Base-by-base conservation (phyloP, 2,113 vertebrate genomes). In the Anser brachyrhynchus region DNA sequence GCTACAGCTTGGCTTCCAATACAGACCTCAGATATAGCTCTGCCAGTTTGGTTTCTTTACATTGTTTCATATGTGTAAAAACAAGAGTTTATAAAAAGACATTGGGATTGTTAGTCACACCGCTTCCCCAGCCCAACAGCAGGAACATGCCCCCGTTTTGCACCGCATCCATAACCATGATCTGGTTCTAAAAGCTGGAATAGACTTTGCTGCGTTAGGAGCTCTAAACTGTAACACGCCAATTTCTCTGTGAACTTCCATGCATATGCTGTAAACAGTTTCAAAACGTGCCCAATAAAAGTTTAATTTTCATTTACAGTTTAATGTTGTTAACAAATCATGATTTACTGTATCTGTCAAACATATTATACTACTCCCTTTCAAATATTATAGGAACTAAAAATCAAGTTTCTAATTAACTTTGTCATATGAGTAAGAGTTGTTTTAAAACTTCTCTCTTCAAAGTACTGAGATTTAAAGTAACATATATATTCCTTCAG, bases 401-500 rank as follows among this genome's bases (percentile, higher is more conserved):
- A 90, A 84, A 11, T 59, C 64, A 74, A 72, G 44, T 84, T 97
- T 91, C 92, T 97, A 94, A 93, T 97, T 94, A 95, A 87, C 55
- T 96, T 84, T 81, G 95, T 83, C 95, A 94, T n/a, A 76, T 49
- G 84, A 96, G n/a, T 86, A 84, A 90, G 81, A 95, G n/a, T 84
- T 70, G 41, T 92, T 96, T 71, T 93, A 92, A 78, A 96, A 93
- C 88, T 97, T 92, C 90, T 88, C 58, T 90, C 88, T 92, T 94
- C 78, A 87, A 96, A 97, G 96, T 92, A 97, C 79, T 51, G 79
- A 97, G 88, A 93, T 94, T 97, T 94, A 61, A 89, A 95, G 86
- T 90, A 97, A 91, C 95, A 97, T 97, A 97, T 97, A 97, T 92
- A 91, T 97, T 93, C 84, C 54, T 94, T 90, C 72, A 92, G 95